Conservation (phyloP, 2,888 invertebrate species). For the Timandra comae region DNA sequence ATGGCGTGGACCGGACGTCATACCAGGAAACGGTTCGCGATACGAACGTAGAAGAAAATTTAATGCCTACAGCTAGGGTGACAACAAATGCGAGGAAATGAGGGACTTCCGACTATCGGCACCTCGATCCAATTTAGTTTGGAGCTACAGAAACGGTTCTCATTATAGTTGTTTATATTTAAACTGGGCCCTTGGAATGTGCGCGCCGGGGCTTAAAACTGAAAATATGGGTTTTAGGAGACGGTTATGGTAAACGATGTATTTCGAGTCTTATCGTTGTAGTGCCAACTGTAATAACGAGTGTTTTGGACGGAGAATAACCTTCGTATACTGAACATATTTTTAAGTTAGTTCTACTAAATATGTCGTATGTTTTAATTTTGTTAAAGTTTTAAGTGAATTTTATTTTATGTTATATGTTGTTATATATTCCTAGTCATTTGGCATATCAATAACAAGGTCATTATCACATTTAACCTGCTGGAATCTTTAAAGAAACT, state of each 20-base stretch:
- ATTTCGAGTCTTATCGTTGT: constrained; percentile 11
- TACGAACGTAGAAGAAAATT: constrained; percentile 54
- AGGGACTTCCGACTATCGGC: constrained; percentile 66
- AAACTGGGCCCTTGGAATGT: constrained; percentile 8
- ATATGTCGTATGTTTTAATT: no score
- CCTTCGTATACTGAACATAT: no score
- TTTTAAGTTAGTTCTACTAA: no score
- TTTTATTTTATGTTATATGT: no score
- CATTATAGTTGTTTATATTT: constrained; percentile 30
- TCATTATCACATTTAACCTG: no score
- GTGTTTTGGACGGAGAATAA: no score
- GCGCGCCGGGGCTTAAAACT: constrained; percentile 15
- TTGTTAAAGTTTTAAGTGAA: no score
- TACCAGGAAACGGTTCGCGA: constrained; percentile 49
- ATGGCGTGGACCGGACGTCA: constrained; percentile 47
- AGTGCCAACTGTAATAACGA: constrained; percentile 3
- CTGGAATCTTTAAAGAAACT: no score
- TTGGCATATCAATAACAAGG: no score
- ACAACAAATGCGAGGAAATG: constrained; percentile 70
- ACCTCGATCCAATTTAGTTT: constrained; percentile 64
- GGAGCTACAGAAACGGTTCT: constrained; percentile 26
- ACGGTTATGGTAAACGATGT: constrained; percentile 16
- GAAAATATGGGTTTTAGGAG: constrained; percentile 16
- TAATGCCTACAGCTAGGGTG: constrained; percentile 51
- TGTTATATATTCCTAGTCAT: no score